phyloP scores from a whole-genome alignment of 2,797 vertebrate genomes.

The Lacerta viridis region DNA sequence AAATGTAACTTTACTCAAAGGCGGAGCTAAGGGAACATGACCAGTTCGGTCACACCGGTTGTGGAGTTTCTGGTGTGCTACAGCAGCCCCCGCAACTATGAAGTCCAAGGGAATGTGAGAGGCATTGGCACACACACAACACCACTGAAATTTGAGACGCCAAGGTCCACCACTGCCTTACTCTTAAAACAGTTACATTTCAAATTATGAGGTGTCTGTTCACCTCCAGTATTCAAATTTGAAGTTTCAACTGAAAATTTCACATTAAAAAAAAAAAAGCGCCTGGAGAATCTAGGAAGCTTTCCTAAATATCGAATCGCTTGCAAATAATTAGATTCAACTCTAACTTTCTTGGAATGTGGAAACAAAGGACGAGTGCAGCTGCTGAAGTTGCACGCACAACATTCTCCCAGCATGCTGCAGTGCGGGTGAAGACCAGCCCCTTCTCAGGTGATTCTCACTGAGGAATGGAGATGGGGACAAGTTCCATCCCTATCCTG shows the following conservation, averaged over 20 bases:
- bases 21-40: too few relatives aligned
- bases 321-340: background rate
- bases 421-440: background rate
- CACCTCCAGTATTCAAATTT: too few relatives aligned
- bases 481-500: background rate
- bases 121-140: too few relatives aligned
- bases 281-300: background rate
- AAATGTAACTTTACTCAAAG: background rate
- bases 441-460: background rate
- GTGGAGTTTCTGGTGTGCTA: too few relatives aligned
- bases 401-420: background rate
- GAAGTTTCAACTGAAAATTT: background rate
- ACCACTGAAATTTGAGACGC: too few relatives aligned
- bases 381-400: too few relatives aligned
- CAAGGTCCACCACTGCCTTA: too few relatives aligned
- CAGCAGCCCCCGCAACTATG: too few relatives aligned
- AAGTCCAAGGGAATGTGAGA: too few relatives aligned
- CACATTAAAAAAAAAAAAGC: background rate
- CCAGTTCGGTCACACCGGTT: too few relatives aligned
- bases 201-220: background rate
- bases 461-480: background rate
- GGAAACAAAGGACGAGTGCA: background rate
- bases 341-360: background rate
- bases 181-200: background rate
- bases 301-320: background rate